Conservation (phyloP, 2,797 vertebrate species). For the Sciurus carolinensis region DNA sequence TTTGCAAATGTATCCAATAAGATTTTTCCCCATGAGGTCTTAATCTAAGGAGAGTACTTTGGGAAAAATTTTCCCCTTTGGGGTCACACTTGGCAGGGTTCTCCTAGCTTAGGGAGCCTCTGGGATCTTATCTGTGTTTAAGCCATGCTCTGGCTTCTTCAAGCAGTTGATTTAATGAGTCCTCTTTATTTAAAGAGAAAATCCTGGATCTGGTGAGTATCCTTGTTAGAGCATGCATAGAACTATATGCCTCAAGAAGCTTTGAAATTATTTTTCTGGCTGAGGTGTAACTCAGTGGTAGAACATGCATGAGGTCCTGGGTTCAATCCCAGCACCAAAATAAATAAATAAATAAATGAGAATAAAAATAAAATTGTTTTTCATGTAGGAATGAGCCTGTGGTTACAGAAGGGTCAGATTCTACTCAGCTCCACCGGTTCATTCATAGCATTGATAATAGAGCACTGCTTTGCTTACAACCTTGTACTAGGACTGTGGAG, state of each 20-base stretch:
- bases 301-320: background rate
- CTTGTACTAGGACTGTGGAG: background rate
- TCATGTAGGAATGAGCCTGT: background rate
- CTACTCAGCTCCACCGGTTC: background rate
- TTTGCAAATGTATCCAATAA: background rate
- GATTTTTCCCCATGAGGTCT: constrained; percentile 17
- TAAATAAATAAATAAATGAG: background rate
- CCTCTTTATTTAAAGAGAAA: constrained; percentile 45
- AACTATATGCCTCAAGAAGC: background rate
- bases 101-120: background rate
- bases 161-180: background rate
- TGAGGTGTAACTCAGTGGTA: background rate
- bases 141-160: background rate
- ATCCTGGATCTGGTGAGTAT: background rate
- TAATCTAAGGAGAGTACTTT: background rate
- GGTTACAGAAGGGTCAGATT: background rate
- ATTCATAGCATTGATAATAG: background rate
- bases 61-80: background rate
- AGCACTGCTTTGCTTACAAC: background rate
- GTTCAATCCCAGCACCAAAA: background rate
- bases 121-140: background rate
- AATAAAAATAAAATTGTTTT: background rate
- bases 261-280: constrained; percentile 17
- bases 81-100: background rate
- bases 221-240: background rate